These are phyloP conservation scores for Neomicropteryx cornuta DNA, from an alignment of 1,140 invertebrate genomes.

Conservation along the genomic window DNA sequence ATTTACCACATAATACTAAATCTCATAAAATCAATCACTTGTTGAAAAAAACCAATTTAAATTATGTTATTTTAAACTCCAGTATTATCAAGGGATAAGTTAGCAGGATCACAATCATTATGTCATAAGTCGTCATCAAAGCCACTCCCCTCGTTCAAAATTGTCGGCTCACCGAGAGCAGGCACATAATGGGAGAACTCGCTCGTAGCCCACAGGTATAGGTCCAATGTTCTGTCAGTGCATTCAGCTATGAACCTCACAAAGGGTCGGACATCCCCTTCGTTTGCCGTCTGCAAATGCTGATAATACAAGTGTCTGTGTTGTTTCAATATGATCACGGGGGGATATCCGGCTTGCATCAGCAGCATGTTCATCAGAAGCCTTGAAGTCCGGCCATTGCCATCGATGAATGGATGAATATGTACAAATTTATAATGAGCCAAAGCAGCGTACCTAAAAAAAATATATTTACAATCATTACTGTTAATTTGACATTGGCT, in stretches of 20 bases:
- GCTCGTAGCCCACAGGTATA: constrained; percentile 78
- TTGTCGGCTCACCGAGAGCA: constrained; percentile 36
- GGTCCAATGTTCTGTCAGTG: constrained; percentile 86
- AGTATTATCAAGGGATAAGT: too few relatives aligned
- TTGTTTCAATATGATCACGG: constrained; percentile 89
- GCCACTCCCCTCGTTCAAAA: constrained; percentile 18
- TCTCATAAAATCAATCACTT: too few relatives aligned
- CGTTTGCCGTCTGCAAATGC: constrained; percentile 79
- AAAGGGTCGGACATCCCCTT: constrained; percentile 87
- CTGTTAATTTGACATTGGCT: too few relatives aligned
- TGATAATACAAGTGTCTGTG: constrained; percentile 77
- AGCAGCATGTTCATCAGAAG: constrained; percentile 94
- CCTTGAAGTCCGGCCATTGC: constrained; percentile 89
- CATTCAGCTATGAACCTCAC: constrained; percentile 91
- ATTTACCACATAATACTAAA: too few relatives aligned
- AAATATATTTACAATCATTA: constrained; percentile 3
- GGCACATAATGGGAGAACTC: constrained; percentile 45
- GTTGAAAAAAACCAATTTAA: too few relatives aligned
- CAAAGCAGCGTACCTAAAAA: constrained; percentile 70
- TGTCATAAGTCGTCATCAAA: constrained; percentile 11
- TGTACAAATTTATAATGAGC: constrained; percentile 95
- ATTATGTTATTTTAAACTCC: too few relatives aligned
- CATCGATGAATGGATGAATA: constrained; percentile 88
- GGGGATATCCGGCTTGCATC: constrained; percentile 96
- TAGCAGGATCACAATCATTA: too few relatives aligned